A percentile compares a stretch with the other conserved stretches of the same genome.
phyloP scores from a whole-genome alignment of 2,888 invertebrate genomes.

The Lepetodrilus schrolli region DNA sequence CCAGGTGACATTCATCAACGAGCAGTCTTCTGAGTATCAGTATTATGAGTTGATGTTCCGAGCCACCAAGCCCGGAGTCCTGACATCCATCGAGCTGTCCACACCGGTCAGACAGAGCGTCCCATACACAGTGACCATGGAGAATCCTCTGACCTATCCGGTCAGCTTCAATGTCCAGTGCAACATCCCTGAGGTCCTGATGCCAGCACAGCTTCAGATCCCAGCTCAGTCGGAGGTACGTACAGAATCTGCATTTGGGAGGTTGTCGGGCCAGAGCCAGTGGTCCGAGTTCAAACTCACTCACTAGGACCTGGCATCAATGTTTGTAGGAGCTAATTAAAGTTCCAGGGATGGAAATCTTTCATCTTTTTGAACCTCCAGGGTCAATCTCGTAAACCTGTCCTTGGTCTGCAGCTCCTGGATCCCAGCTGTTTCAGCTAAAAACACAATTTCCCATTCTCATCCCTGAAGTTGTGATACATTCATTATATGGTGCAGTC shows the following conservation, averaged over 20 bases:
- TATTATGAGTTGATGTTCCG: conserved; percentile 73
- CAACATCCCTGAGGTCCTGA: conserved; percentile 69
- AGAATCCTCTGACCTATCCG: conserved; percentile 71
- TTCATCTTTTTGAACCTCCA: too few relatives aligned
- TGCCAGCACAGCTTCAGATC: conserved; percentile 70
- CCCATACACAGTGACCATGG: conserved; percentile 69
- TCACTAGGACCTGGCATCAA: too few relatives aligned
- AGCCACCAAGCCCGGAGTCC: conserved; percentile 68
- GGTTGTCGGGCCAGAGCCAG: too few relatives aligned
- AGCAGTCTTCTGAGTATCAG: conserved; percentile 73
- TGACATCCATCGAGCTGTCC: conserved; percentile 68
- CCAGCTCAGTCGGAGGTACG: conserved; percentile 72
- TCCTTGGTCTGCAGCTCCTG: too few relatives aligned
- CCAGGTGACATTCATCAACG: conserved; percentile 74
- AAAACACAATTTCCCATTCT: too few relatives aligned
- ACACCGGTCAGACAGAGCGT: conserved; percentile 74
- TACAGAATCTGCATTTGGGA: not conserved
- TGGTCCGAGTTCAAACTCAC: too few relatives aligned
- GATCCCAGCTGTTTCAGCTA: too few relatives aligned
- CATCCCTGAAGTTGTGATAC: too few relatives aligned
- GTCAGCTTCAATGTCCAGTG: conserved; percentile 71
- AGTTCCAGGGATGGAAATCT: too few relatives aligned
- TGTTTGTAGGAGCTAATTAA: too few relatives aligned
- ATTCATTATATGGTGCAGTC: too few relatives aligned
- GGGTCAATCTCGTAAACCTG: too few relatives aligned